Evolutionary conservation across 2,888 invertebrate species (phyloP), one percentile per base, ranked within the genome.

Genomic region (Cerceris ruficornis): DNA sequence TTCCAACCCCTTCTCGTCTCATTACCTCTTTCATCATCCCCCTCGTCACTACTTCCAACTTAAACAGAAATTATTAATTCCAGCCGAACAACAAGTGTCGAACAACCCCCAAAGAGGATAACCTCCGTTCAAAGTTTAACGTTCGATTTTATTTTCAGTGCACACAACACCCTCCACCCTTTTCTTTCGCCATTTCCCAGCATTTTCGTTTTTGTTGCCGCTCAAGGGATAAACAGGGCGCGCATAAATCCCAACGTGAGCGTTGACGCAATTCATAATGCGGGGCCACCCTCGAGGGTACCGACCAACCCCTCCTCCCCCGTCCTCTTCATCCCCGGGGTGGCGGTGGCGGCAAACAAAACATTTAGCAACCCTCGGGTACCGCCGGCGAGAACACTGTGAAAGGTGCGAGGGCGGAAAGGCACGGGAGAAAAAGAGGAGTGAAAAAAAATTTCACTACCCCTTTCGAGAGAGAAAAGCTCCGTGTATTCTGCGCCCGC

Each of bases 231-330:
- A 43, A 13, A 62, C 65, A 17, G 60, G 52, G 13, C 61, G 50
- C 11, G 54, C 65, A 52, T 77, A 59, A 72, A 73, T 77, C 69
- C 54, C 43, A 28, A n/a, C 43, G 41, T 54, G 62, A 61, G 46
- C 60, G 71, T 69, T 80, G 72, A 77, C 72, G 72, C 69, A 64
- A 77, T 70, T 82, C 77, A 69, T 66, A 77, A 72, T 62, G 61
- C 55, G 60, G 43, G 39, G 0, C 50, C 60, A 58, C 57, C 57
- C 65, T 50, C 54, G 14, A 17, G 28, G 28, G 28, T 28, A 28
- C 28, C 28, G 28, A 28, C 2, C 28, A 1, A 28, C 28, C 28
- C 28, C 28, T 28, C 28, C 4, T 28, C 28, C 28, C 28, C 4
- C 28, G 1, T 28, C 28, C 28, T 28, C 49, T 68, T 69, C 46